Percentiles rank a stretch among this genome's conserved stretches.
Evolutionary conservation across 2,888 invertebrate genomes (phyloP).

Genomic region (Lepidonotus clava): DNA sequence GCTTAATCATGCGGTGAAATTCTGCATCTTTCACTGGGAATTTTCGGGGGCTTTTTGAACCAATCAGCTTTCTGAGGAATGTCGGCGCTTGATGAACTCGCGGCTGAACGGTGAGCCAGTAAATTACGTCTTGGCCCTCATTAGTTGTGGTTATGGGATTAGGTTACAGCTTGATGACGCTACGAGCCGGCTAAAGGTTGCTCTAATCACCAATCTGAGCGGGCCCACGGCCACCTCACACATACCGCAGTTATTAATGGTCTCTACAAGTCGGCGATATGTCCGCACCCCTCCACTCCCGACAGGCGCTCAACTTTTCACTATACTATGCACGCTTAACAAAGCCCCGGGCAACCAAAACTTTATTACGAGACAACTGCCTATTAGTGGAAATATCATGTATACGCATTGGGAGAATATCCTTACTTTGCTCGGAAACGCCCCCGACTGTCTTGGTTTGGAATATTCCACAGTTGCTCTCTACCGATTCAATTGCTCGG

Average conservation of each 20-base stretch:
- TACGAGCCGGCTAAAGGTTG: conserved; percentile 34
- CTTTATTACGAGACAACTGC: too few relatives aligned
- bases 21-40: background rate
- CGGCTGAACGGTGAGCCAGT: conserved; percentile 43
- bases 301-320: too few relatives aligned
- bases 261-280: background rate
- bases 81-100: conserved; percentile 29
- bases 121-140: conserved; percentile 54
- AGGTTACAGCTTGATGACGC: conserved; percentile 55
- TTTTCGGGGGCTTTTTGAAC: conserved; percentile 10
- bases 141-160: conserved; percentile 54
- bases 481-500: too few relatives aligned
- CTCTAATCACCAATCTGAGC: conserved; percentile 56
- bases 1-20: background rate
- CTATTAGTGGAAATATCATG: too few relatives aligned
- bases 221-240: conserved; percentile 31
- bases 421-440: too few relatives aligned
- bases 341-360: too few relatives aligned
- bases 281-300: conserved; percentile 45
- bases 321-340: too few relatives aligned
- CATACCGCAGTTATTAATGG: conserved; percentile 36
- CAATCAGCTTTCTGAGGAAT: conserved; percentile 22
- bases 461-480: too few relatives aligned
- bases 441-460: too few relatives aligned
- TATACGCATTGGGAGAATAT: too few relatives aligned